phyloP scores from a whole-genome alignment of 53 echinoderm and acorn worm species.

The Zoroaster sp. region DNA sequence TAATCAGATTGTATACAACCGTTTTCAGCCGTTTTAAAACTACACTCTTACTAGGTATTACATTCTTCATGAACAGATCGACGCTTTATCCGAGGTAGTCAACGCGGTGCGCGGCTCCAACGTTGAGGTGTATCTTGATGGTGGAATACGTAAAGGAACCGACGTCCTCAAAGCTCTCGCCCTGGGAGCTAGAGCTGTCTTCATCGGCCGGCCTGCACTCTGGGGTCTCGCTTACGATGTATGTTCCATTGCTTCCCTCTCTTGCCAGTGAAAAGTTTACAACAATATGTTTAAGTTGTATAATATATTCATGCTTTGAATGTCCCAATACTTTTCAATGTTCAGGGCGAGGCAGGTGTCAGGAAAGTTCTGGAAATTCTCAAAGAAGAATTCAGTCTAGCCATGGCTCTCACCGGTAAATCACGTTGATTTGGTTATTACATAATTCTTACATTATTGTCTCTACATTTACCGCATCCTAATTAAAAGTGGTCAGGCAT shows the following conservation, averaged over 20 bases:
- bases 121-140: not conserved
- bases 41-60: too few relatives aligned
- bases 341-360: slow-evolving; percentile 27
- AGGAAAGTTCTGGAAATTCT: slow-evolving; percentile 16
- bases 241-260: not conserved
- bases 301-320: not conserved
- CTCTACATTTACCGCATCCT: too few relatives aligned
- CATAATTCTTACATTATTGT: too few relatives aligned
- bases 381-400: not conserved
- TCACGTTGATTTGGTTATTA: too few relatives aligned
- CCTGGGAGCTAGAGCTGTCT: slow-evolving; percentile 35
- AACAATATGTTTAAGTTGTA: too few relatives aligned
- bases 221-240: slow-evolving; percentile 38
- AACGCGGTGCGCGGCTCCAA: slow-evolving; percentile 52
- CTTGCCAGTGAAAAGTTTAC: not conserved
- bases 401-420: slow-evolving; percentile 24
- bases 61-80: slow-evolving; percentile 77
- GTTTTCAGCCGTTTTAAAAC: not conserved
- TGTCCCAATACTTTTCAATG: too few relatives aligned
- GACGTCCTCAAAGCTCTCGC: slow-evolving; percentile 31
- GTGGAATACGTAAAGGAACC: slow-evolving; percentile 40
- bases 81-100: slow-evolving; percentile 73
- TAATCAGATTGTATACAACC: not conserved
- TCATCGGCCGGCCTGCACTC: slow-evolving; percentile 34
- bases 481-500: too few relatives aligned